phyloP scores from a whole-genome alignment of 2,797 vertebrate genomes.

The Gallirallus australis region DNA sequence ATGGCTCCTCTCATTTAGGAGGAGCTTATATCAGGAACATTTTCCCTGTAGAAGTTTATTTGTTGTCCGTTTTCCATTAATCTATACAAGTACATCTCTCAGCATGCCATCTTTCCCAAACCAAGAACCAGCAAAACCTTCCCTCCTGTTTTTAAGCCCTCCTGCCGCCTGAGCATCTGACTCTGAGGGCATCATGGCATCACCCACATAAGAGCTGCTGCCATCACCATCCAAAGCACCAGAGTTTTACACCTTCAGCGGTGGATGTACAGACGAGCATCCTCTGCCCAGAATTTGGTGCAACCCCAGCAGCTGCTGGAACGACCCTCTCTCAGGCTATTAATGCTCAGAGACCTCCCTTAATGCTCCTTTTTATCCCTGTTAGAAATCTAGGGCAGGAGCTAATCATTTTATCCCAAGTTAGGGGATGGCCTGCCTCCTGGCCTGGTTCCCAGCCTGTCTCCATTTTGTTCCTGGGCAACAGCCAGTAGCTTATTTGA shows the following conservation, averaged over 20 bases:
- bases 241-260: background rate
- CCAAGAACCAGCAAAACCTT: background rate
- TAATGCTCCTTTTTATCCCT: constrained; percentile 29
- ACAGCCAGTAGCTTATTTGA: constrained; percentile 54
- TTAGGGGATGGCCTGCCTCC: background rate
- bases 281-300: background rate
- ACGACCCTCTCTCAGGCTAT: background rate
- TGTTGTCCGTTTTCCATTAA: background rate
- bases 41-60: background rate
- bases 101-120: background rate
- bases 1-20: background rate
- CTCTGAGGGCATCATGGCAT: background rate
- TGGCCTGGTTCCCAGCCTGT: constrained; percentile 50
- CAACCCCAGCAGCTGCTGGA: background rate
- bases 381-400: constrained; percentile 55
- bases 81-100: background rate
- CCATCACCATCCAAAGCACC: background rate
- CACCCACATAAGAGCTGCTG: background rate
- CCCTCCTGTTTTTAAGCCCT: background rate
- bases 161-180: fast-evolving
- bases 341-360: background rate
- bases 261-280: background rate
- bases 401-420: constrained; percentile 51
- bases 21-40: background rate
- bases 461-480: constrained; percentile 67